Evolutionary conservation across 2,888 invertebrate species (phyloP).

Genomic region (Therioaphis trifolii): DNA sequence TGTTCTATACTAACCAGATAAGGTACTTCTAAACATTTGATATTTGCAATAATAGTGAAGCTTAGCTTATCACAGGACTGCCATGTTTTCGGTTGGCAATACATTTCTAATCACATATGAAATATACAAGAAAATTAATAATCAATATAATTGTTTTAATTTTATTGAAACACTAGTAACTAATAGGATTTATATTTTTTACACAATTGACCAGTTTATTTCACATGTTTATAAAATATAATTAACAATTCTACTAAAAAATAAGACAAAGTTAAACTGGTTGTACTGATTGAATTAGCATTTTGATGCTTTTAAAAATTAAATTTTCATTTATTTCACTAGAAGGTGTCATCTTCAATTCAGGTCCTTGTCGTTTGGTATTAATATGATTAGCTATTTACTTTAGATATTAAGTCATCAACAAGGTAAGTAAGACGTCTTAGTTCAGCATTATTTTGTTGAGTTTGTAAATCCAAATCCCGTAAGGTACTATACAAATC

Average conservation of each 20-base stretch:
- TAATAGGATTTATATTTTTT: conserved; percentile 12
- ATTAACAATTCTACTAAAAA: conserved; percentile 48
- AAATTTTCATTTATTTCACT: conserved; percentile 37
- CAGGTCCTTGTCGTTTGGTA: not conserved
- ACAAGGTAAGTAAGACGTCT: conserved; percentile 78
- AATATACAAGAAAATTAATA: too few relatives aligned
- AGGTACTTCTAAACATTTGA: too few relatives aligned
- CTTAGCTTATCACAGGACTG: too few relatives aligned
- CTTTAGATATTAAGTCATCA: conserved; percentile 71
- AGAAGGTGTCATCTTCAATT: not conserved
- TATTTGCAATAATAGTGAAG: too few relatives aligned
- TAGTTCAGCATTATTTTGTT: conserved; percentile 83
- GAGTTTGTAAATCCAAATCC: conserved; percentile 79
- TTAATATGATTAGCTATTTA: conserved; percentile 38
- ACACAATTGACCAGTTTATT: too few relatives aligned
- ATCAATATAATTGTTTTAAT: too few relatives aligned
- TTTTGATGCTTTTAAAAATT: conserved; percentile 57
- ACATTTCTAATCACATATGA: too few relatives aligned
- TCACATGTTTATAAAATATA: not conserved
- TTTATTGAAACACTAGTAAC: not conserved
- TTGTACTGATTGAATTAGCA: conserved; percentile 41
- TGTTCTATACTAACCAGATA: too few relatives aligned
- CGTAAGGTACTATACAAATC: conserved; percentile 77
- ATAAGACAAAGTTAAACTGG: not conserved
- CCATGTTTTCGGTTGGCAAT: too few relatives aligned